Base-by-base conservation (phyloP, 92 coral and sea anemone genomes). In the Desmophyllum pertusum region DNA sequence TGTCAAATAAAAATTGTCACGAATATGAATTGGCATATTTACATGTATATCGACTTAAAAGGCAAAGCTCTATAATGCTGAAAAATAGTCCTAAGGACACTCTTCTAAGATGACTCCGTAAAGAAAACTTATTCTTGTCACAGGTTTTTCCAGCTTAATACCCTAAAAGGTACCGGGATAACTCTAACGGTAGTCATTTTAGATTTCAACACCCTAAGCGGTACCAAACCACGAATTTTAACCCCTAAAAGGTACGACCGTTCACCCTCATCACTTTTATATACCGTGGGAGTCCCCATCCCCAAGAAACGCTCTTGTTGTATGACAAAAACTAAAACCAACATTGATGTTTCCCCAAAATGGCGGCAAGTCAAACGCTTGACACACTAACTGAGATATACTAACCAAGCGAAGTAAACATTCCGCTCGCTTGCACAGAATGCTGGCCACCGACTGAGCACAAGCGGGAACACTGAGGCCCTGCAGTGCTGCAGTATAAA, bases 401-500 rank as follows among this genome's bases (percentile, higher is more conserved):
- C 62, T 74, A 17, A 74, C 79, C 79, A 74, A 48, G 43, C 51
- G 64, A 74, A 74, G 79, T 50, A 74, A 74, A 51, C 79, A 74
- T 31, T 74, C 79, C 18, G 79, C 79, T 74, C 79, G 64, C 43
- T 74, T 35, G 43, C 79, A 74, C 64, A 74, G 57, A 29, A 51
- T 74, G 14, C 8, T 4, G 17, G 64, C 79, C 31, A 50, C 79
- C 45, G 23, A 52, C 15, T 50, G 10, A 15, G 79, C 15, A 74
- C 29, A 35, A 18, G 64, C 35, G 37, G 67, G 67, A 62, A 62
- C 63, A 33, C 27, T 25, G 5, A 74, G 45, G 5, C 63, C 14
- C 43, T 51, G 30, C 29, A 48, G 63, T 4, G 43, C 79, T 17
- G 29, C 64, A 10, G 65, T 74, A 35, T 48, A 74, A 18, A 74